Base-by-base conservation (phyloP, 2,113 vertebrate genomes). In the Bungarus multicinctus region DNA sequence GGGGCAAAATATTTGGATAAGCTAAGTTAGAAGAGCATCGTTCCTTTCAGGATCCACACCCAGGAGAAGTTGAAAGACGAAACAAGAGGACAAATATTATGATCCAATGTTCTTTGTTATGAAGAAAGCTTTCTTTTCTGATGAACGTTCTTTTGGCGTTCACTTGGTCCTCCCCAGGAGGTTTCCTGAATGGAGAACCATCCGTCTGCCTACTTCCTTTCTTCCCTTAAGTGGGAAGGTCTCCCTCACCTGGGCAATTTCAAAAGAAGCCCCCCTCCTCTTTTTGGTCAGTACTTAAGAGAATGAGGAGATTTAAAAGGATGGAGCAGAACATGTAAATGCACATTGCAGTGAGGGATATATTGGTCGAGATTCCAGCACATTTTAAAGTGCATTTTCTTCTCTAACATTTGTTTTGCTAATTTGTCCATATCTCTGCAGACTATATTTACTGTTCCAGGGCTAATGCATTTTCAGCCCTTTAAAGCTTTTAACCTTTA, bases 401-500 rank as follows among this genome's bases (percentile, higher is more conserved):
- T 95, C 96, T 96, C 97, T 96, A 97, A 97, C 97, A 96, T 98
- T 97, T 97, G 96, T 97, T 98, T 97, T 97, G 97, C 97, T 98
- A 97, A 97, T 97, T 97, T 97, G 96, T 96, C 93, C 91, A 87
- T 95, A 92, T 96, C 96, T 97, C 97, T 96, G 96, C 94, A 96
- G 97, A 96, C 96, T 97, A 96, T 97, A 97, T 98, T 98, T 98
- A 97, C 96, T 97, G 95, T 97, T 97, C 96, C 94, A 93, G 96
- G 97, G 95, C 97, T 98, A 98, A 98, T 97, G 97, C 95, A 96
- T 97, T 96, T 97, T 95, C 97, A 96, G 94, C 96, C 96, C 96
- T 97, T 97, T 96, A 97, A 97, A 97, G 97, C 97, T 98, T 97
- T 98, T 98, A 98, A 98, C 98, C 97, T 98, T 98, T 98, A 97